phyloP scores from a whole-genome alignment of 2,888 invertebrate genomes.

The Leptopilina drosophilae region DNA sequence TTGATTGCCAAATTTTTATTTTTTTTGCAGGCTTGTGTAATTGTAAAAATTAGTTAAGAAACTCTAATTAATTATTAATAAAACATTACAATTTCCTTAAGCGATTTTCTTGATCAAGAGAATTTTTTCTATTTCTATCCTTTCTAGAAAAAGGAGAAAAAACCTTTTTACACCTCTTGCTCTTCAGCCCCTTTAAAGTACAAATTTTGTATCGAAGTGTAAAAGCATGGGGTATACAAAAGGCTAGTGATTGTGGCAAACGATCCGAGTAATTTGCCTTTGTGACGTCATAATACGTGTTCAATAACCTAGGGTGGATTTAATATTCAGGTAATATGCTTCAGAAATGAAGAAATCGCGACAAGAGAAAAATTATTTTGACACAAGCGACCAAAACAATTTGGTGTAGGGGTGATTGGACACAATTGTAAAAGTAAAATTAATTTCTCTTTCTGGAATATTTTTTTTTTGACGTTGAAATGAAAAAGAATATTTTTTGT shows the following conservation, averaged over 20 bases:
- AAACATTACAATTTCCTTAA: neutral
- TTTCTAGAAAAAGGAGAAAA: neutral
- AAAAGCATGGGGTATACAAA: conserved; percentile 44
- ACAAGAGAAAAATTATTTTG: conserved; percentile 1
- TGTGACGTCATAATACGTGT: conserved; percentile 74
- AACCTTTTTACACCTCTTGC: conserved; percentile 24
- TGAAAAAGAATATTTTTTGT: too few relatives aligned
- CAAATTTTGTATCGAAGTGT: conserved; percentile 37
- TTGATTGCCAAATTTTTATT: too few relatives aligned
- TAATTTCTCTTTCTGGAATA: too few relatives aligned
- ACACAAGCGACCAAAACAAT: too few relatives aligned
- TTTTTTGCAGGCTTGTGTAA: too few relatives aligned
- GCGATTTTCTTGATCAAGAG: conserved; percentile 1
- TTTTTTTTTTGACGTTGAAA: too few relatives aligned
- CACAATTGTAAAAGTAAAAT: too few relatives aligned
- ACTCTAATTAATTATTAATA: neutral
- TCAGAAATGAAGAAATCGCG: conserved; percentile 24
- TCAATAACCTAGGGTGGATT: conserved; percentile 39
- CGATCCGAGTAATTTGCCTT: conserved; percentile 74
- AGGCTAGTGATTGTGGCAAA: conserved; percentile 70
- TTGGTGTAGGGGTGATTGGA: too few relatives aligned
- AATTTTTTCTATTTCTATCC: neutral
- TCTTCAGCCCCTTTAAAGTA: conserved; percentile 29
- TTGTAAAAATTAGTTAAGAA: too few relatives aligned
- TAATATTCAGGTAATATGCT: conserved; percentile 30